These are phyloP conservation scores for Polylopha cassiicola DNA, from an alignment of 2,888 invertebrate species.

Conservation along the genomic window DNA sequence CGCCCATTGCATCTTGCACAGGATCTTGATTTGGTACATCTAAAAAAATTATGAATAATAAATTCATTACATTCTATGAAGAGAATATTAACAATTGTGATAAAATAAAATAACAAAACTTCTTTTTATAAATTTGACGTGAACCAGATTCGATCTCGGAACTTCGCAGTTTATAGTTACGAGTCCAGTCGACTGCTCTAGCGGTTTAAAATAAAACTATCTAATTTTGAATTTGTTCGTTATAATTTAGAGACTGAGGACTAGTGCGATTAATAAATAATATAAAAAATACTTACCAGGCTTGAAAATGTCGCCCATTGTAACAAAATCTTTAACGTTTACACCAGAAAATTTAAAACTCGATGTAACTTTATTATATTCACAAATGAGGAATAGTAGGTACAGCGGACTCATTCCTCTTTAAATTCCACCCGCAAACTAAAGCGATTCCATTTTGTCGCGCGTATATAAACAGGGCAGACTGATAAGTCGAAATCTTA, in stretches of 20 bases:
- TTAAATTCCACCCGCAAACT: background rate
- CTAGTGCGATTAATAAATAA: no score
- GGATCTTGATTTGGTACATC: background rate
- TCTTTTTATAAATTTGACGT: background rate
- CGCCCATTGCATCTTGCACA: background rate
- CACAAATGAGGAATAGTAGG: background rate
- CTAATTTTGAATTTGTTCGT: background rate
- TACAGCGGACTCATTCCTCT: background rate
- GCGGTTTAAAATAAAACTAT: background rate
- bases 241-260: no score
- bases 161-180: background rate
- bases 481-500: no score
- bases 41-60: no score
- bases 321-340: background rate
- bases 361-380: background rate
- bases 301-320: background rate
- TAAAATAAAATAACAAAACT: no score
- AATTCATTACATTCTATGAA: no score
- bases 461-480: background rate
- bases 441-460: background rate
- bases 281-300: background rate
- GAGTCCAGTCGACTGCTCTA: background rate
- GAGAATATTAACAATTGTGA: no score
- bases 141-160: background rate
- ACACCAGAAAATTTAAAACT: background rate